A percentile compares a stretch with the other conserved stretches of the same genome.
Evolutionary conservation across 2,888 invertebrate species (phyloP).

Genomic region (Andricus quercusramuli): DNA sequence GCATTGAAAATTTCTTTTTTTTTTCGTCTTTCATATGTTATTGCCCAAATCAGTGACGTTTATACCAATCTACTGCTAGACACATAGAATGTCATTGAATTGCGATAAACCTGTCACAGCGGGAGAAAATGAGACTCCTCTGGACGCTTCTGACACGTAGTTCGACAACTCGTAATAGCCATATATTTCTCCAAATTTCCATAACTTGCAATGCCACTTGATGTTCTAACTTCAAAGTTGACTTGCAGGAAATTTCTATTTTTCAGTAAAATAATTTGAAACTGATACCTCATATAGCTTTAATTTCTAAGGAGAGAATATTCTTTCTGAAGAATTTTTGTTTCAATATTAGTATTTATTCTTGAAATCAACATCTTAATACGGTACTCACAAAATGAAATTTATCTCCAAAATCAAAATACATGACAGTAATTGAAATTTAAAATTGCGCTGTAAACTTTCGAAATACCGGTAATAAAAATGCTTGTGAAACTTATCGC

Average conservation of each 20-base stretch:
- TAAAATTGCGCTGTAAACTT: constrained; percentile 48
- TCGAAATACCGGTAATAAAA: constrained; percentile 57
- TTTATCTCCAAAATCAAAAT: not conserved
- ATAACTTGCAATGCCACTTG: not conserved
- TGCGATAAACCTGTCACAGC: not conserved
- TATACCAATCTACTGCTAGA: not conserved
- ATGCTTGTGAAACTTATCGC: constrained; percentile 59
- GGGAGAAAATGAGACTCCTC: not conserved
- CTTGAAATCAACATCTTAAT: not conserved
- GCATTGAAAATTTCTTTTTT: not conserved
- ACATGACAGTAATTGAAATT: not conserved
- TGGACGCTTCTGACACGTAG: not conserved
- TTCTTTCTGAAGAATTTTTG: no score
- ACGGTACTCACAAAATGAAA: not conserved
- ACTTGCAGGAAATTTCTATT: not conserved
- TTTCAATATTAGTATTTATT: no score
- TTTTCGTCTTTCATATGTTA: not conserved
- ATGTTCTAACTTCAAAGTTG: not conserved
- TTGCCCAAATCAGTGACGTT: not conserved
- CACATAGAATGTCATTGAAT: not conserved
- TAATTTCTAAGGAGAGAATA: no score
- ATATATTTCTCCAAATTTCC: not conserved
- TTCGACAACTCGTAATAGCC: not conserved
- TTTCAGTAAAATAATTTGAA: not conserved
- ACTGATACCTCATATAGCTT: not conserved